A percentile compares a stretch with the other conserved stretches of the same genome.
Evolutionary conservation across 2,888 invertebrate genomes (phyloP).

Genomic region (Phymatocera aterrima): DNA sequence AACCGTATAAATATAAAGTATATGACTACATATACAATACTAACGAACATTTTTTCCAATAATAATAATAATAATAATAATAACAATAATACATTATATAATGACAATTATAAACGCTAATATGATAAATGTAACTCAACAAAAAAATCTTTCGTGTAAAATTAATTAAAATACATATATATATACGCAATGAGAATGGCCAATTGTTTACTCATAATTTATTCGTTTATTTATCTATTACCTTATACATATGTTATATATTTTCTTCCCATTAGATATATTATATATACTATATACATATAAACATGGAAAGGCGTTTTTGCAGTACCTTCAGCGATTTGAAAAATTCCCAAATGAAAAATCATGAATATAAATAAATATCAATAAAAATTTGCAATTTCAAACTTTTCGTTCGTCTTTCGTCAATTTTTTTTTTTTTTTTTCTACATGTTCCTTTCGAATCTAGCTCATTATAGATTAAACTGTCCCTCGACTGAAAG

Average conservation of each 20-base stretch:
- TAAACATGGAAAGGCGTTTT: too few species aligned
- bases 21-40: too few species aligned
- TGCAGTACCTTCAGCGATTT: not conserved
- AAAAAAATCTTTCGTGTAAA: slow-evolving; percentile 46
- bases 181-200: slow-evolving; percentile 46
- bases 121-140: slow-evolving; percentile 48
- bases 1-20: too few species aligned
- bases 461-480: too few species aligned
- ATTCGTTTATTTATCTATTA: too few species aligned
- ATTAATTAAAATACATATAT: slow-evolving; percentile 48
- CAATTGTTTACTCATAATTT: slow-evolving; percentile 11
- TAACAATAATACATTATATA: too few species aligned
- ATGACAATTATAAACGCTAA: slow-evolving; percentile 46
- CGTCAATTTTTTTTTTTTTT: too few species aligned
- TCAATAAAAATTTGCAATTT: slow-evolving; percentile 14
- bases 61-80: too few species aligned
- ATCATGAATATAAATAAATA: too few species aligned
- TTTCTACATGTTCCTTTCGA: too few species aligned
- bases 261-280: not conserved
- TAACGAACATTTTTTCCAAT: slow-evolving; percentile 45
- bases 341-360: too few species aligned
- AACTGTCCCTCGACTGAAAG: too few species aligned
- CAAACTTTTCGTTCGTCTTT: not conserved
- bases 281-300: not conserved
- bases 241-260: slow-evolving; percentile 4